Evolutionary conservation across 2,113 vertebrate species (phyloP).

Genomic region (Crocuta crocuta): DNA sequence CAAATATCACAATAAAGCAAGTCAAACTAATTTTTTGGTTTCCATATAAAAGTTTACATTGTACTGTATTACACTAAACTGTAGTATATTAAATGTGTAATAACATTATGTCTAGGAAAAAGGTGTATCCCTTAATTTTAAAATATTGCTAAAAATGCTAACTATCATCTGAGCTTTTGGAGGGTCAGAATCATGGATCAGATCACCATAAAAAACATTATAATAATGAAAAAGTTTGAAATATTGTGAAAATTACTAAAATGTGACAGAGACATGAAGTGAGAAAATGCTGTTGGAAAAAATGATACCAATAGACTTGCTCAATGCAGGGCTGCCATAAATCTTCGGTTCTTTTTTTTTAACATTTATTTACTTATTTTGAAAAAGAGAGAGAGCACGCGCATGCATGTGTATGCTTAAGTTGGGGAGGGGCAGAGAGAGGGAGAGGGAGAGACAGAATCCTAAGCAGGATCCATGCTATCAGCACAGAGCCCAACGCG

Average conservation of each 20-base stretch:
- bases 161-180: not conserved
- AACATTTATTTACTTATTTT: too few species aligned
- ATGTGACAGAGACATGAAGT: not conserved
- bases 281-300: not conserved
- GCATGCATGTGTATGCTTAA: too few species aligned
- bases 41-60: not conserved
- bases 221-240: not conserved
- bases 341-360: not conserved
- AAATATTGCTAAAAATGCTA: not conserved
- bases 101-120: not conserved
- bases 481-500: too few species aligned
- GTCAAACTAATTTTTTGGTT: not conserved
- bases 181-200: not conserved
- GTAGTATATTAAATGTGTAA: not conserved
- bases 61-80: not conserved
- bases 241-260: not conserved
- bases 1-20: not conserved
- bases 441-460: too few species aligned
- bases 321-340: not conserved
- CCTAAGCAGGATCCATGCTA: too few species aligned
- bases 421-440: too few species aligned
- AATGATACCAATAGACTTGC: not conserved
- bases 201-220: not conserved
- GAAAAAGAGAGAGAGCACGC: too few species aligned
- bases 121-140: not conserved